A percentile compares a stretch with the other conserved stretches of the same genome.
Evolutionary conservation across 2,888 invertebrate species (phyloP).

Genomic region (Drosophila putrida): DNA sequence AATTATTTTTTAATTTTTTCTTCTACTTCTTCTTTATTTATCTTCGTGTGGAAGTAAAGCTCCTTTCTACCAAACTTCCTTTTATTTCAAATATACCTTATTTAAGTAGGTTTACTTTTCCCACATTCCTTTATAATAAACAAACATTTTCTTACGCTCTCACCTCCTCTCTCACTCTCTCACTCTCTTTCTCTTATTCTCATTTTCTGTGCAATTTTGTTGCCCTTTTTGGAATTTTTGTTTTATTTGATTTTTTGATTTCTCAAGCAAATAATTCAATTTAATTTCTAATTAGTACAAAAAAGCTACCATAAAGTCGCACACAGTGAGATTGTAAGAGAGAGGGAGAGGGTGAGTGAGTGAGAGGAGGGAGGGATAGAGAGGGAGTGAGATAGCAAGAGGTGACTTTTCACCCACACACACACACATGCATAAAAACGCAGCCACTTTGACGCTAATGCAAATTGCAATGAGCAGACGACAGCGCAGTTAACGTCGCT

Average conservation of each 20-base stretch:
- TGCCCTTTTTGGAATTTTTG: conserved; percentile 18
- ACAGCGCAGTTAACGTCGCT: conserved; percentile 33
- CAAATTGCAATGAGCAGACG: conserved; percentile 66
- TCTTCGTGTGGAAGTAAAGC: no score
- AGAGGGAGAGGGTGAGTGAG: not conserved
- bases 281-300: conserved; percentile 69
- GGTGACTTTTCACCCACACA: conserved; percentile 5
- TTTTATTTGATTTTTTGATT: conserved; percentile 63
- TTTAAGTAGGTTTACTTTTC: no score
- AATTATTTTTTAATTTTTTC: no score
- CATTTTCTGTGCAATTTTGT: conserved; percentile 10
- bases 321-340: conserved; percentile 4
- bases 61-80: not conserved
- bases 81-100: not conserved
- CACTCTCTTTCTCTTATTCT: not conserved
- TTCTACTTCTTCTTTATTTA: no score
- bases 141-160: not conserved
- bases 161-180: not conserved
- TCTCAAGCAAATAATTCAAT: conserved; percentile 81
- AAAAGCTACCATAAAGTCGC: conserved; percentile 46
- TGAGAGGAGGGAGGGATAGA: not conserved
- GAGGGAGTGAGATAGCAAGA: not conserved
- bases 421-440: conserved; percentile 66
- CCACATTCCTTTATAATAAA: not conserved
- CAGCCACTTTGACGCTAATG: conserved; percentile 80